Evolutionary conservation across 2,888 invertebrate species (phyloP), one percentile per base, ranked within the genome.

Genomic region (Baccha elongata): DNA sequence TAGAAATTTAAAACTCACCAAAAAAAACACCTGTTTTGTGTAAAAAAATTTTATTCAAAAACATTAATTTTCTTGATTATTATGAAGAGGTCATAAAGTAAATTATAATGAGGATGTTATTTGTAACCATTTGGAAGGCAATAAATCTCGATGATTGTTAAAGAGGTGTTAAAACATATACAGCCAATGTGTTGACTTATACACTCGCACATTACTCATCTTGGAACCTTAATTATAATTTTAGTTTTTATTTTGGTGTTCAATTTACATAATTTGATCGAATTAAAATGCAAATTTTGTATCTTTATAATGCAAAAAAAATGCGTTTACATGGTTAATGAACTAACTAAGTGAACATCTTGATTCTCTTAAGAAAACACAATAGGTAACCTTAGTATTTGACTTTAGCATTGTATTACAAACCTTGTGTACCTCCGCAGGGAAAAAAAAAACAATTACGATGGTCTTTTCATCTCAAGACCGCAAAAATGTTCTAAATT

Each of bases 161-260:
- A 68, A 15, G 48, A 80, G 68, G 80, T 80, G 80, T 80, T 74
- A 80, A 80, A 75, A 80, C 80, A 80, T 58, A 11, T 58, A 11
- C 80, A 75, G 69, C 32, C 44, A 42, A 53, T 69, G 80, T 80
- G 80, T 80, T 80, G 80, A 80, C 26, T 58, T 40, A n/a, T n/a
- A 15, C 15, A 17, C 40, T 40, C 75, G 58, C 55, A 21, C 75
- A 80, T 80, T 65, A 80, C 64, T 80, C 80, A 80, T 80, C 64
- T 68, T 10, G 8, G 2, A 11, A 29, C 40, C 26, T 55, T 40
- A 53, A 53, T 11, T 6, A 11, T 23, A 19, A 21, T 46, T 32
- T 32, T 0, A 17, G 19, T 17, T 52, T 17, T 52, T 29, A 26
- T 35, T 35, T 53, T 15, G 26, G 17, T 11, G 26, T 26, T 50